phyloP scores from a whole-genome alignment of 2,888 invertebrate species.

The Eupithecia inturbata region DNA sequence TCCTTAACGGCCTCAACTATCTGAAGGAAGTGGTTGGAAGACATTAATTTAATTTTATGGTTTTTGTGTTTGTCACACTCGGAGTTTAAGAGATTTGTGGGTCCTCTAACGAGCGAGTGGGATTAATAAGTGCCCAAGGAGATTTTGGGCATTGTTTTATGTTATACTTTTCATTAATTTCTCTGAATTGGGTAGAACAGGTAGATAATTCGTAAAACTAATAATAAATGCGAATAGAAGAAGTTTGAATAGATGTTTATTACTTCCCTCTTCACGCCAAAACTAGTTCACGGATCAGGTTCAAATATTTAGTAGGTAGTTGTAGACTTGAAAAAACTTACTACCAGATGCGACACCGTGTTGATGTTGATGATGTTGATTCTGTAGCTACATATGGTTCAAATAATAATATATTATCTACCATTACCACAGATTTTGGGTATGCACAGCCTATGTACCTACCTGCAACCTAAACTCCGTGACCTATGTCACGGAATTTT shows the following conservation, averaged over 20 bases:
- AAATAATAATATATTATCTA: no score
- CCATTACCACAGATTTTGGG: no score
- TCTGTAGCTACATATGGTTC: no score
- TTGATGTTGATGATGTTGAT: no score
- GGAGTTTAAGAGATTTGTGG: constrained; percentile 78
- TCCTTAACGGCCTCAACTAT: constrained; percentile 71
- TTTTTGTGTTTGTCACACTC: constrained; percentile 83
- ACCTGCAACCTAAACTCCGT: no score
- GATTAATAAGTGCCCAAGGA: constrained; percentile 62
- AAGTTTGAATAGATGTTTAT: no score
- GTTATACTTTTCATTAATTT: constrained; percentile 16
- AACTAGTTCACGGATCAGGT: no score
- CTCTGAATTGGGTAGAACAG: background rate
- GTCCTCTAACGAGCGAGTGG: constrained; percentile 68
- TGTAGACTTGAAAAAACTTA: background rate
- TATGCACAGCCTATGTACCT: no score
- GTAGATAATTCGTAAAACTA: background rate
- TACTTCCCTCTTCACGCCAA: background rate
- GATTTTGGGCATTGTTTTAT: constrained; percentile 36
- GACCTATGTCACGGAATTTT: no score
- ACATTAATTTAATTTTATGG: constrained; percentile 85
- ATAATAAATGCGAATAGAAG: background rate
- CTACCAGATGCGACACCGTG: background rate
- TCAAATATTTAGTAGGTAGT: no score
- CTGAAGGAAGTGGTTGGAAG: constrained; percentile 65